phyloP scores from a whole-genome alignment of 2,113 vertebrate species.

The Tympanuchus pallidicinctus region DNA sequence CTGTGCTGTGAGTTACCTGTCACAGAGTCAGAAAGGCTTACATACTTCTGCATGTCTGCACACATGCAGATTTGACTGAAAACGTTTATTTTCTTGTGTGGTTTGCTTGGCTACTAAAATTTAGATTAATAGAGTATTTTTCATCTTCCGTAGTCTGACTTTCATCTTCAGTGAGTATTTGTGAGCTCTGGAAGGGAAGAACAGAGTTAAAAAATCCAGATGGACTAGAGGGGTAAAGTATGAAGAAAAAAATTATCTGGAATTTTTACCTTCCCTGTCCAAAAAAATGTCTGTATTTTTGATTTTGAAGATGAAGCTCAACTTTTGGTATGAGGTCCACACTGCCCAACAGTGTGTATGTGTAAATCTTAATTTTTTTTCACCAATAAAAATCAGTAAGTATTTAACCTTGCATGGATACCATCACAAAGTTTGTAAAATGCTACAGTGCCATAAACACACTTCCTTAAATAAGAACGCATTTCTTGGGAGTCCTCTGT shows the following conservation, averaged over 20 bases:
- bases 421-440: slow-evolving; percentile 21
- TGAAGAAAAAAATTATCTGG: not conserved
- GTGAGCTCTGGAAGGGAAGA: not conserved
- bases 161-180: slow-evolving; percentile 13
- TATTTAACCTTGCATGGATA: not conserved
- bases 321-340: not conserved
- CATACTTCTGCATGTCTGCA: not conserved
- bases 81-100: not conserved
- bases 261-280: slow-evolving; percentile 11
- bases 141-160: not conserved
- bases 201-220: not conserved
- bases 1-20: not conserved
- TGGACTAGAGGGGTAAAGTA: not conserved
- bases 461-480: slow-evolving; percentile 12
- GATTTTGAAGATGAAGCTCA: not conserved
- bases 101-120: not conserved
- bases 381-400: not conserved
- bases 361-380: not conserved
- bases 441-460: slow-evolving; percentile 25
- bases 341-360: not conserved
- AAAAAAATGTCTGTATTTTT: not conserved
- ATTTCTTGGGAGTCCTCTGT: slow-evolving; percentile 23
- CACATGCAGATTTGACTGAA: not conserved
- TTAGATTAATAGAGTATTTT: not conserved
- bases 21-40: not conserved